Evolutionary conservation across 2,888 invertebrate genomes (phyloP).

Genomic region (Pseudoips prasinana): DNA sequence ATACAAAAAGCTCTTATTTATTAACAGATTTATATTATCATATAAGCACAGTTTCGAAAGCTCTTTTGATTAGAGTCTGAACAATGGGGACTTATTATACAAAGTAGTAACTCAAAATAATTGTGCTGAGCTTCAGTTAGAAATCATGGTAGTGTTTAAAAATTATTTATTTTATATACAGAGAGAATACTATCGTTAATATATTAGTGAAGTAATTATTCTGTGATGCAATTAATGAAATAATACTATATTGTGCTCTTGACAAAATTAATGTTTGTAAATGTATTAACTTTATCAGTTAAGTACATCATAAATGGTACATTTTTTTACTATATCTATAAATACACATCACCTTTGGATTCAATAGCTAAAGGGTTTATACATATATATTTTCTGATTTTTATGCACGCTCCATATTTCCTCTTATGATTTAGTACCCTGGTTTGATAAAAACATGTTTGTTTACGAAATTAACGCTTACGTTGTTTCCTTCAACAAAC

Average conservation of each 20-base stretch:
- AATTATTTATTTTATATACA: constrained; percentile 16
- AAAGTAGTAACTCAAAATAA: constrained; percentile 33
- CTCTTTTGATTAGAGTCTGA: constrained; percentile 46
- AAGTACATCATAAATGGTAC: constrained; percentile 12
- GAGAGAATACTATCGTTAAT: constrained; percentile 17
- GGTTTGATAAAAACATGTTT: too few species aligned
- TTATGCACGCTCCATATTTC: too few species aligned
- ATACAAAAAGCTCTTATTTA: constrained; percentile 73
- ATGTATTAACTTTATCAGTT: constrained; percentile 10
- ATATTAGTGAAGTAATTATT: constrained; percentile 21
- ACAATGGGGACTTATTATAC: constrained; percentile 18
- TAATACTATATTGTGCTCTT: constrained; percentile 29
- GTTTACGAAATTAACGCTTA: too few species aligned
- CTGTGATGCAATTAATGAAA: constrained; percentile 26
- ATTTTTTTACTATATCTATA: constrained; percentile 15
- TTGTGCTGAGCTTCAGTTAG: constrained; percentile 34
- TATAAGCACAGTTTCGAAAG: constrained; percentile 68
- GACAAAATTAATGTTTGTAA: constrained; percentile 20
- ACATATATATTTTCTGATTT: constrained; percentile 3
- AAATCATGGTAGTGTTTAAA: constrained; percentile 12
- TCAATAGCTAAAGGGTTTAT: constrained; percentile 26
- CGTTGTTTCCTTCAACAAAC: too few species aligned
- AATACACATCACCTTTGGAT: constrained; percentile 16
- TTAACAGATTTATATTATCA: constrained; percentile 46
- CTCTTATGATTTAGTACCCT: too few species aligned